Evolutionary conservation across 2,113 vertebrate genomes (phyloP), one percentile per base, ranked within the genome.

Genomic region (Eolophus roseicapilla): DNA sequence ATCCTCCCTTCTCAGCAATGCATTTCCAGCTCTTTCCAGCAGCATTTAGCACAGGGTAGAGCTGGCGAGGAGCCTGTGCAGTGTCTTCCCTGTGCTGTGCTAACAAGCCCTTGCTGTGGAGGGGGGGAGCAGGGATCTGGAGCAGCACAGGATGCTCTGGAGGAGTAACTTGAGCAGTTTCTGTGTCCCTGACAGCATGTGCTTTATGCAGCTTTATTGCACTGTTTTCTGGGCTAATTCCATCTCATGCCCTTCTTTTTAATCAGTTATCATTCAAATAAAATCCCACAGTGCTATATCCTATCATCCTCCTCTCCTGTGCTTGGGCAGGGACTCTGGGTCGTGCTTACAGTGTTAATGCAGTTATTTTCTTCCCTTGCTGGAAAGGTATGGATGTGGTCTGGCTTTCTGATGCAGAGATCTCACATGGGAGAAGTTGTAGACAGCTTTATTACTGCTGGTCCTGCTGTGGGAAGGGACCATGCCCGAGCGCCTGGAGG

Each of bases 1-100:
- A 3, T 14, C 13, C 1, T 25, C 28, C 29, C 29, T 60, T 23
- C 55, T 41, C 0, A 0, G 44, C 25, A 5, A 2, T 6, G 37
- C 19, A 2, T 53, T 91, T 59, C 82, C 55, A 63, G 31, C 47
- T 31, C 44, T 47, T 78, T n/a, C 59, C 7, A 14, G 20, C 9
- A 47, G 24, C 9, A 2, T 78, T 55, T 84, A 74, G 60, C 28
- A 16, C 2, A 6, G 44, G 18, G 55, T 39, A 10, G n/a, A 33
- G 55, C 33, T 12, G 8, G 13, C 1, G 4, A 19, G 29, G 3
- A 91, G 20, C 20, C 64, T 2, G 1, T 64, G 65, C 69, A 28
- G 49, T 17, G 4, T 70, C 55, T 64, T 74, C 39, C 20, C 60
- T 9, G 11, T 65, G 69, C 71, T 0, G 0, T 12, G 47, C 52